phyloP scores from a whole-genome alignment of 2,888 invertebrate species.

The Oscheius sp. region DNA sequence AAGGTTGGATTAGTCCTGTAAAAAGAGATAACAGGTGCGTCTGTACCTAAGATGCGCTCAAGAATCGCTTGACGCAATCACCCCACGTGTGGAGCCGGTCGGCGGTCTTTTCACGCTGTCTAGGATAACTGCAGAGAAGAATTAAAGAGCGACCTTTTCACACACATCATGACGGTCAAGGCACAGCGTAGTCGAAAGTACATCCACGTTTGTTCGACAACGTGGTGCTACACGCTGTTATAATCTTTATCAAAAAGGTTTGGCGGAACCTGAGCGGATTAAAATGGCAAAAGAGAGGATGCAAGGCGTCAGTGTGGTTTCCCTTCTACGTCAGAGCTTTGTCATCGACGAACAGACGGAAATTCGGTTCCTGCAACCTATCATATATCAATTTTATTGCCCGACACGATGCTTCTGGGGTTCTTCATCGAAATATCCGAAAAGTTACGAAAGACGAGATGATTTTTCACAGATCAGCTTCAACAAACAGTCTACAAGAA shows the following conservation, averaged over 20 bases:
- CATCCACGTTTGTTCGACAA: too few relatives aligned
- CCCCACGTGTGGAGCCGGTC: constrained; percentile 21
- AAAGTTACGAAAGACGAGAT: constrained; percentile 18
- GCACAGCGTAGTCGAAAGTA: too few relatives aligned
- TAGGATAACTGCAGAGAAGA: too few relatives aligned
- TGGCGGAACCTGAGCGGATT: not conserved
- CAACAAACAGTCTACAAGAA: not conserved
- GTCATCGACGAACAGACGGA: constrained; percentile 1
- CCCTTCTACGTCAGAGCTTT: too few relatives aligned
- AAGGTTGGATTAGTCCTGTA: constrained; percentile 5
- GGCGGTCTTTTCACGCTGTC: not conserved
- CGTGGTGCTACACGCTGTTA: not conserved
- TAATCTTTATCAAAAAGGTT: not conserved
- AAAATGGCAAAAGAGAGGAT: not conserved
- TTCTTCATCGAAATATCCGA: constrained; percentile 19
- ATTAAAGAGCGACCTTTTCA: too few relatives aligned
- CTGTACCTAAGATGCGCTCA: constrained; percentile 11
- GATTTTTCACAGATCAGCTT: not conserved
- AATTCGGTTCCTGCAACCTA: not conserved
- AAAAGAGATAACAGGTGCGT: constrained; percentile 15
- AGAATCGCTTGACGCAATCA: constrained; percentile 11
- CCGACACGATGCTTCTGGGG: not conserved
- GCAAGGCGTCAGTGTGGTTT: not conserved
- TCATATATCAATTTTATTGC: constrained; percentile 21
- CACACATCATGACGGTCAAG: too few relatives aligned